Conservation (phyloP, 2,113 vertebrate genomes). For the Chlorodrepanis virens region DNA sequence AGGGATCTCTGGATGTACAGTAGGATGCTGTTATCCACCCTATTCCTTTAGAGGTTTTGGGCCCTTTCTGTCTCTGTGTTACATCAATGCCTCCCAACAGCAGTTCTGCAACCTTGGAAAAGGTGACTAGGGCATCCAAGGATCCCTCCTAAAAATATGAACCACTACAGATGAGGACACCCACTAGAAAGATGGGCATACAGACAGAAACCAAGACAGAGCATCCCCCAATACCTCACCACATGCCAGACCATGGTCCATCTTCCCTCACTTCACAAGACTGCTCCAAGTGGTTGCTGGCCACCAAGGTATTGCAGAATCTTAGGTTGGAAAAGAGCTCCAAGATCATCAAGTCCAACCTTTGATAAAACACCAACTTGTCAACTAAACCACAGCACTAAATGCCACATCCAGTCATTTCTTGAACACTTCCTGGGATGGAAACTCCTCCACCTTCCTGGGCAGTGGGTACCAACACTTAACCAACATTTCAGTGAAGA, state of each 20-base stretch:
- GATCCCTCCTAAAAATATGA: neutral
- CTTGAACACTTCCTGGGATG: neutral
- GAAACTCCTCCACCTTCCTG: neutral
- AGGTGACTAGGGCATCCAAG: neutral
- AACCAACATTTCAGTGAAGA: neutral
- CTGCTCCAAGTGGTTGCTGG: fast-evolving
- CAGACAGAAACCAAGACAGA: neutral
- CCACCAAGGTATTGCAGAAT: neutral
- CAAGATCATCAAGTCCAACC: neutral
- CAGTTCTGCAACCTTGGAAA: neutral
- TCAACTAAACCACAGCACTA: neutral
- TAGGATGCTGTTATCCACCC: neutral
- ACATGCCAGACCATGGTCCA: neutral
- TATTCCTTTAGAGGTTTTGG: neutral
- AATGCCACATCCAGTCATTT: fast-evolving
- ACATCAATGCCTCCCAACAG: neutral
- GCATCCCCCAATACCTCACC: neutral
- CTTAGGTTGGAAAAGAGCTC: neutral
- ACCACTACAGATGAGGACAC: neutral
- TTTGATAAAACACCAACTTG: neutral
- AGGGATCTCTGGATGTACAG: neutral
- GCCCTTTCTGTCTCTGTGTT: neutral
- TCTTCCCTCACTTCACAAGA: neutral
- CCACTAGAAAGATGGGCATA: neutral
- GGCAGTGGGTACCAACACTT: neutral